These are phyloP conservation scores for Yponomeuta sedellus DNA, from an alignment of 2,888 invertebrate species.

Conservation along the genomic window DNA sequence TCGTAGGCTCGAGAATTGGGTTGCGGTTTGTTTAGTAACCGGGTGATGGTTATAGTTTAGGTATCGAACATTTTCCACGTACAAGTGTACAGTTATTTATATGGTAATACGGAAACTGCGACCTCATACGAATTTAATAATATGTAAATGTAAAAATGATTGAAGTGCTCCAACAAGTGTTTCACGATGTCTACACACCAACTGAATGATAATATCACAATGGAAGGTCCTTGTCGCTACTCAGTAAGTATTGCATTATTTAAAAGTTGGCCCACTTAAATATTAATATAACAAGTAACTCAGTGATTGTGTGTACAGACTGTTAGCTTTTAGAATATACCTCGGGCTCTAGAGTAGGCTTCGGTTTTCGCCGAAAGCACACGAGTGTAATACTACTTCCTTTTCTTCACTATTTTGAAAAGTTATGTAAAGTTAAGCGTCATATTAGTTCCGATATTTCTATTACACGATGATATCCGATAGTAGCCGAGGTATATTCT, in stretches of 20 bases:
- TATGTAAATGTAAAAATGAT: background rate
- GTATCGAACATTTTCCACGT: background rate
- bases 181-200: background rate
- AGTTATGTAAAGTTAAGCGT: too few species aligned
- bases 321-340: too few species aligned
- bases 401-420: too few species aligned
- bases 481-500: too few species aligned
- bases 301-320: background rate
- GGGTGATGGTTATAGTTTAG: background rate
- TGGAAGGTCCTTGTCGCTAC: background rate
- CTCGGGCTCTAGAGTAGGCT: too few species aligned
- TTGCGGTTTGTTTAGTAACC: constrained; percentile 27
- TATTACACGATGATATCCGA: too few species aligned
- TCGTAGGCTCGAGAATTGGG: background rate
- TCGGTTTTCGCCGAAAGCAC: too few species aligned
- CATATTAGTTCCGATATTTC: too few species aligned
- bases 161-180: background rate
- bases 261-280: constrained; percentile 35
- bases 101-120: background rate
- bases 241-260: background rate
- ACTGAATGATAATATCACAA: background rate
- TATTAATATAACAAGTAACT: constrained; percentile 31
- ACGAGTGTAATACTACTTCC: too few species aligned
- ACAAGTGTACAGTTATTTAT: background rate
- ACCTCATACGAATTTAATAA: background rate